A percentile compares a stretch with the other conserved stretches of the same genome.
These are phyloP conservation scores for Trichosurus vulpecula DNA, from an alignment of 2,797 vertebrate genomes.

Conservation along the genomic window DNA sequence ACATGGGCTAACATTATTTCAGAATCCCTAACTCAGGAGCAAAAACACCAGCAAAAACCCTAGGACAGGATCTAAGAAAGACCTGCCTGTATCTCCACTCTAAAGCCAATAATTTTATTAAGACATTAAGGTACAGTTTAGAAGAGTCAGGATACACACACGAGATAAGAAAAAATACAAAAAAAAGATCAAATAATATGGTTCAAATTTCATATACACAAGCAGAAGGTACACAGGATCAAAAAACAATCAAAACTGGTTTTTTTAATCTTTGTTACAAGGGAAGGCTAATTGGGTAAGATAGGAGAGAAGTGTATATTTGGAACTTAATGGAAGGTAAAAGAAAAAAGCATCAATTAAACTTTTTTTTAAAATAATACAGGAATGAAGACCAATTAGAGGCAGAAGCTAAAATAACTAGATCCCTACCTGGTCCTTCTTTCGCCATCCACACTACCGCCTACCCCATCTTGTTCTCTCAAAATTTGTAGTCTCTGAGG, in stretches of 20 bases:
- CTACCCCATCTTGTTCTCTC: conserved; percentile 45
- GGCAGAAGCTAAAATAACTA: background rate
- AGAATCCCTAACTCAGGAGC: conserved; percentile 7
- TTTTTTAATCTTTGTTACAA: background rate
- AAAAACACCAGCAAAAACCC: background rate
- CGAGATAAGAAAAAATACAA: background rate
- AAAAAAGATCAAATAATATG: background rate
- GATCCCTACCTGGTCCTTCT: conserved; percentile 71
- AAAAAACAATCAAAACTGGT: background rate
- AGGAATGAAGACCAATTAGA: background rate
- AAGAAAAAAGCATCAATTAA: background rate
- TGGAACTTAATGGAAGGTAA: background rate
- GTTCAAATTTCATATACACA: background rate
- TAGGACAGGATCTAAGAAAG: background rate
- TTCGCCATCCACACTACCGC: conserved; percentile 38
- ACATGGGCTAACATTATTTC: background rate
- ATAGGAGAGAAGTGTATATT: background rate
- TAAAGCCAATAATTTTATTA: conserved; percentile 4
- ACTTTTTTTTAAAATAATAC: background rate
- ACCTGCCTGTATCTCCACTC: background rate
- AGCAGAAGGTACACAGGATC: background rate
- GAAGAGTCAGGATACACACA: background rate
- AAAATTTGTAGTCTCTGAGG: conserved; percentile 63
- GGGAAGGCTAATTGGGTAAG: background rate
- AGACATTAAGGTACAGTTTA: background rate